Conservation (phyloP, 2,797 vertebrate genomes). For the Florisuga fusca region DNA sequence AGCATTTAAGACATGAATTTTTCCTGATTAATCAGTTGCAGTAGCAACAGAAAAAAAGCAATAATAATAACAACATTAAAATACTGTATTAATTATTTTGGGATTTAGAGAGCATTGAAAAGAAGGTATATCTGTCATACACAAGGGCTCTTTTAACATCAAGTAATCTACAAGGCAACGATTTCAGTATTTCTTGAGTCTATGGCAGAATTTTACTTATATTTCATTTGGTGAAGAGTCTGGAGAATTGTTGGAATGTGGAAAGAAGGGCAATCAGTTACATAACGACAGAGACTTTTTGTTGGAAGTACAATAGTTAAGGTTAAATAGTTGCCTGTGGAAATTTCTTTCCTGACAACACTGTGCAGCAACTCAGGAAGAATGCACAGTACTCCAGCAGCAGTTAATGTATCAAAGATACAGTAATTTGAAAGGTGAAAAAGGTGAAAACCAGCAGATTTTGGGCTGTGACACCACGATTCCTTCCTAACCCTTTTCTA, state of each 20-base stretch:
- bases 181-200: background rate
- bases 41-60: background rate
- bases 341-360: background rate
- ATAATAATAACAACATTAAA: background rate
- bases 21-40: background rate
- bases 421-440: background rate
- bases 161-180: background rate
- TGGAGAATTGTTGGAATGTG: too few relatives aligned
- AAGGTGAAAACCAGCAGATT: background rate
- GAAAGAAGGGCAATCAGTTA: background rate
- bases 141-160: background rate
- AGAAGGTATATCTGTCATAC: background rate
- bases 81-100: background rate
- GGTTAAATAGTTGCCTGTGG: background rate
- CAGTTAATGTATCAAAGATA: background rate
- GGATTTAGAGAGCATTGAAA: background rate
- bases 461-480: background rate
- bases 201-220: background rate
- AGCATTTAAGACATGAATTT: background rate
- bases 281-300: background rate
- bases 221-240: background rate
- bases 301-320: background rate
- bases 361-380: background rate
- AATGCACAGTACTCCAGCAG: background rate
- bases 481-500: background rate